Evolutionary conservation across 2,888 invertebrate species (phyloP), one percentile per base, ranked within the genome.

Genomic region (Antitype chi): DNA sequence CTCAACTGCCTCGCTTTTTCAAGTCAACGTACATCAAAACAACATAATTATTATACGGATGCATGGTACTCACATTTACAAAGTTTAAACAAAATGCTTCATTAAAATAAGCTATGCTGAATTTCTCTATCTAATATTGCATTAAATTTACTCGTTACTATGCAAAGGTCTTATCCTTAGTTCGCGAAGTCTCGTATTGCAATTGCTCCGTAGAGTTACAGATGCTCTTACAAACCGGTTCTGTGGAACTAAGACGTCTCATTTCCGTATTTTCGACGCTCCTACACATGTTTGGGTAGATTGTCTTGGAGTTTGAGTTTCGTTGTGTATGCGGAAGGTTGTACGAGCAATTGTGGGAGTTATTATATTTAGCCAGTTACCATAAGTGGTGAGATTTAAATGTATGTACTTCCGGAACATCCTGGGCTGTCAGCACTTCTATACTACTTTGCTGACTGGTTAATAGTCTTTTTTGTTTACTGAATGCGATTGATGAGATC

Each of bases 191-290:
- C 28, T 32, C 73, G 23, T 47, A 59, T 52, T 57, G 57, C 74
- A 64, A 64, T 2, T 43, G 32, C 23, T 28, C 28, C 49, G 25
- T 49, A 32, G 3, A 47, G 52, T 63, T 57, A 32, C 25, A 74
- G 15, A 60, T n/a, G 53, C 53, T 49, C 6, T 32, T 66, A 28
- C 47, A n/a, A 81, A 66, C 47, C 64, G 20, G 68, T 60, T 53
- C 25, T 28, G 49, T 25, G 52, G 47, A 70, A 78, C 62, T 57
- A 60, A 71, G 72, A 77, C 82, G 17, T 82, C 69, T 72, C 66
- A 81, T 84, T 84, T 85, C 82, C 85, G 53, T 70, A 62, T 72
- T 71, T 85, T 70, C 66, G 69, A 64, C 49, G 55, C 64, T 71
- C 8, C 13, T 32, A 64, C 5, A 59, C 68, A 55, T 63, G 52